Conservation (phyloP, 2,888 invertebrate species). For the Neoascia interrupta region DNA sequence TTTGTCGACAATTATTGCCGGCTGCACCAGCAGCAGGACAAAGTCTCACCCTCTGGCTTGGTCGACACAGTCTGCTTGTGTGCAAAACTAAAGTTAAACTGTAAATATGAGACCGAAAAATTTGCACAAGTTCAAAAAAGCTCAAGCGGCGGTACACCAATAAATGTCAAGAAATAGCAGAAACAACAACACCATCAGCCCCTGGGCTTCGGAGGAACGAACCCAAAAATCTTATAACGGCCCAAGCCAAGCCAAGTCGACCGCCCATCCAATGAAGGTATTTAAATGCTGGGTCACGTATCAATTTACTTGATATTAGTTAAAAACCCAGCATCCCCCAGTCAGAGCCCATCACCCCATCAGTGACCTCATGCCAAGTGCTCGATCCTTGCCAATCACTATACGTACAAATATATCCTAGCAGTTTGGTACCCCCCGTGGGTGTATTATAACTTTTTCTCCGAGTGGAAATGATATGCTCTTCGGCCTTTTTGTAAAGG, state of each 20-base stretch:
- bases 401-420: no score
- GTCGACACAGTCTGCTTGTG: slow-evolving; percentile 7
- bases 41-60: not conserved
- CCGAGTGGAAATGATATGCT: slow-evolving; percentile 60
- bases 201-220: slow-evolving; percentile 10
- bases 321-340: slow-evolving; percentile 72
- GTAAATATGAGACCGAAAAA: slow-evolving; percentile 65
- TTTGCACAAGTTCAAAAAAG: slow-evolving; percentile 66
- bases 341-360: slow-evolving; percentile 26
- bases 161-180: slow-evolving; percentile 46
- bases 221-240: slow-evolving; percentile 28
- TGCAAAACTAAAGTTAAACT: slow-evolving; percentile 63
- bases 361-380: slow-evolving; percentile 42
- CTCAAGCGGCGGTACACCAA: slow-evolving; percentile 65
- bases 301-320: slow-evolving; percentile 78
- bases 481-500: slow-evolving; percentile 64
- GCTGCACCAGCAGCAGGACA: slow-evolving; percentile 34
- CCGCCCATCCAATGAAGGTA: slow-evolving; percentile 75
- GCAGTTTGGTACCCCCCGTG: not conserved
- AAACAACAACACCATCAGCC: slow-evolving; percentile 18
- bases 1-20: slow-evolving; percentile 49
- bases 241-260: slow-evolving; percentile 32
- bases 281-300: slow-evolving; percentile 78
- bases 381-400: slow-evolving; percentile 39
- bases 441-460: slow-evolving; percentile 63